These are phyloP conservation scores for Phoeniculus purpureus DNA, from an alignment of 2,797 vertebrate species.

Conservation along the genomic window DNA sequence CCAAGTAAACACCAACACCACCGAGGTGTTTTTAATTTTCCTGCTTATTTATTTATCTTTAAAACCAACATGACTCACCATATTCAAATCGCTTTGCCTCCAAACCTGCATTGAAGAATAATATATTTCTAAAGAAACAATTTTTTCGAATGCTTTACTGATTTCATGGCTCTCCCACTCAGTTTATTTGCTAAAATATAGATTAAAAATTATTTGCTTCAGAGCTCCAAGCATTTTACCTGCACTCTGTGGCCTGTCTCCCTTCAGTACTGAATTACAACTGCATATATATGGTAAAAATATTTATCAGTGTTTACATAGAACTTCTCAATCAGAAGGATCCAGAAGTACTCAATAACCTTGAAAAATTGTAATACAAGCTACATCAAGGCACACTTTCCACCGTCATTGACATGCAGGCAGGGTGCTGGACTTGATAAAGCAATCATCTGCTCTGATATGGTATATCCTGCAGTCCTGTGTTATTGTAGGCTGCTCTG, in stretches of 20 bases:
- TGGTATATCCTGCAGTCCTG: background rate
- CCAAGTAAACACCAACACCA: background rate
- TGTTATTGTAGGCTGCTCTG: slow-evolving; percentile 14
- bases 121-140: background rate
- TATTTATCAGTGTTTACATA: background rate
- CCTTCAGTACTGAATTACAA: background rate
- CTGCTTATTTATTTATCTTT: background rate
- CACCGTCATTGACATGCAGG: slow-evolving; percentile 39
- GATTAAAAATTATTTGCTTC: background rate
- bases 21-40: background rate
- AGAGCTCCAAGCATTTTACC: background rate
- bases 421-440: background rate
- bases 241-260: background rate
- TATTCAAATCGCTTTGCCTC: background rate
- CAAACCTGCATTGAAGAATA: background rate
- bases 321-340: slow-evolving; percentile 2
- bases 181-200: background rate
- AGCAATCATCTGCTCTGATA: slow-evolving; percentile 11
- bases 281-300: background rate
- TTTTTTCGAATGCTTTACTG: background rate
- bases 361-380: slow-evolving; percentile 29
- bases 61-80: background rate
- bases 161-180: background rate
- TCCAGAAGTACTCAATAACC: slow-evolving; percentile 21
- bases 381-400: background rate